These are phyloP conservation scores for Adineta ricciae DNA, from an alignment of 2,888 invertebrate genomes.

Conservation along the genomic window DNA sequence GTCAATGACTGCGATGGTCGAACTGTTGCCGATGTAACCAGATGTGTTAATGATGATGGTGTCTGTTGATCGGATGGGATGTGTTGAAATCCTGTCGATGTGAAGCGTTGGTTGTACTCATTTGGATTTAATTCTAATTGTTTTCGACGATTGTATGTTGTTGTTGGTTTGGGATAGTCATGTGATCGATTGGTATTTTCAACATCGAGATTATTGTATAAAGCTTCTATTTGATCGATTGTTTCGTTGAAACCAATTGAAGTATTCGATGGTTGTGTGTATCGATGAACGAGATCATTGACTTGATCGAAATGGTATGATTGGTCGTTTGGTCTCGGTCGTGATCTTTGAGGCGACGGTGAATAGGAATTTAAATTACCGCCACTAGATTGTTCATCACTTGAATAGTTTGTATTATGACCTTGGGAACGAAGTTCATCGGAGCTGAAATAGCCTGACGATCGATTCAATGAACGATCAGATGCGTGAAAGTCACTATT, in stretches of 20 bases:
- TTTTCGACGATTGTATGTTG: neutral
- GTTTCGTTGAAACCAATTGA: neutral
- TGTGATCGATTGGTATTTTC: neutral
- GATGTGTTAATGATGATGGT: neutral
- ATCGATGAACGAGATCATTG: neutral
- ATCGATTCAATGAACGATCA: conserved; percentile 28
- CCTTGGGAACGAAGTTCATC: conserved; percentile 25
- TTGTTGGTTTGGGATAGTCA: neutral
- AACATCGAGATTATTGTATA: conserved; percentile 16
- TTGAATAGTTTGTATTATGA: conserved; percentile 6
- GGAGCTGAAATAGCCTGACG: conserved; percentile 30
- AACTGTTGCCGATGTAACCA: neutral
- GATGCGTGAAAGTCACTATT: conserved; percentile 20
- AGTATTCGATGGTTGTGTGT: neutral
- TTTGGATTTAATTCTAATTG: neutral
- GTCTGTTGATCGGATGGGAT: neutral
- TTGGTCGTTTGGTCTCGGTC: neutral
- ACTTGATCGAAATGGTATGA: neutral
- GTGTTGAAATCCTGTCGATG: conserved; percentile 7
- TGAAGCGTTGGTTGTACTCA: neutral
- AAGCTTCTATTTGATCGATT: neutral
- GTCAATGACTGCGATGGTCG: neutral
- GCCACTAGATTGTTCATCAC: neutral
- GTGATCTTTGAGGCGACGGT: neutral
- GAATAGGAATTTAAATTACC: neutral